Conservation (phyloP, 1,140 invertebrate species). For the Drosophila burlai region DNA sequence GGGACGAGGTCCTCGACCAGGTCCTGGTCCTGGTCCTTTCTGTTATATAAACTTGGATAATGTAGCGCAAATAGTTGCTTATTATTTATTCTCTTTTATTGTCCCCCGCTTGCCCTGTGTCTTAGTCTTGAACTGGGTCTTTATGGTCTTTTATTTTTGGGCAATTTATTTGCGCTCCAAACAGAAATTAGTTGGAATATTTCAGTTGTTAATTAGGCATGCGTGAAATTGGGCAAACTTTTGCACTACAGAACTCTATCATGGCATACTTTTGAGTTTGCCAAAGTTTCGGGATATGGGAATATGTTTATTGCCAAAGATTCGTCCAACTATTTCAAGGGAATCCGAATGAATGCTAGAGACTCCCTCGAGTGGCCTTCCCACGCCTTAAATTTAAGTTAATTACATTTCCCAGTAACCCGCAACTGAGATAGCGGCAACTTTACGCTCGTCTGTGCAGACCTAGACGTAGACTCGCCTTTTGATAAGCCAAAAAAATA, state of each 20-base stretch:
- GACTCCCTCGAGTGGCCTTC: constrained; percentile 16
- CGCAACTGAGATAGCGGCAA: constrained; percentile 69
- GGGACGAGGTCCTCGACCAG: not conserved
- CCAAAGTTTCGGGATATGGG: constrained; percentile 13
- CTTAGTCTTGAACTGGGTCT: constrained; percentile 24
- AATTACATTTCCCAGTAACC: constrained; percentile 77
- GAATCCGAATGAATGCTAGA: constrained; percentile 1
- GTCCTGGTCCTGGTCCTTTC: constrained; percentile 23
- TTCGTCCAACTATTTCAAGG: constrained; percentile 27
- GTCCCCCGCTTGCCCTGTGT: constrained; percentile 7
- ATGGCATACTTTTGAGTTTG: constrained; percentile 39
- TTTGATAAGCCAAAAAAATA: constrained; percentile 54
- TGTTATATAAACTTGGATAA: constrained; percentile 80
- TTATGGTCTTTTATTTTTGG: constrained; percentile 60
- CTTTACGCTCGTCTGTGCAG: constrained; percentile 56
- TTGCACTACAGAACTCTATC: constrained; percentile 15
- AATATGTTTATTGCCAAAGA: constrained; percentile 30
- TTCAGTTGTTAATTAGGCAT: constrained; percentile 78
- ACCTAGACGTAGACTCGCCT: constrained; percentile 48
- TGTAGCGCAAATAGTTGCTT: constrained; percentile 83
- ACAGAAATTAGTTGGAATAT: constrained; percentile 80
- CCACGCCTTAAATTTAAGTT: constrained; percentile 75
- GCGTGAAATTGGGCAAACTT: constrained; percentile 73
- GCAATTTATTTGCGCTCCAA: constrained; percentile 67
- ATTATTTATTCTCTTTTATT: constrained; percentile 79